Percentiles rank a stretch among this genome's conserved stretches.
Conservation (phyloP, 2,113 vertebrate genomes). For the Jaculus jaculus region DNA sequence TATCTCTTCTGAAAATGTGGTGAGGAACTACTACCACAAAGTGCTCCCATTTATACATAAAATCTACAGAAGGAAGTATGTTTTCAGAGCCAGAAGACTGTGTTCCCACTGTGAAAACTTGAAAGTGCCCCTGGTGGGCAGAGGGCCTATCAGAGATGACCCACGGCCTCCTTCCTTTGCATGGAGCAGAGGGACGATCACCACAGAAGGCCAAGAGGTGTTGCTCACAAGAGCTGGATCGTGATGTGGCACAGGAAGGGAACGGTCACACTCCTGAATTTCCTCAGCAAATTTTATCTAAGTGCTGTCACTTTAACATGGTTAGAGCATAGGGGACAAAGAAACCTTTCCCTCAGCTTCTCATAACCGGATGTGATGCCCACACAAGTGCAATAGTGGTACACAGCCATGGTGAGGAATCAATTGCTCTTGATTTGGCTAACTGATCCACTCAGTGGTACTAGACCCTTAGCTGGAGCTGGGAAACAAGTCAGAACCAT, state of each 20-base stretch:
- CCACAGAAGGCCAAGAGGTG: not conserved
- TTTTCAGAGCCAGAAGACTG: not conserved
- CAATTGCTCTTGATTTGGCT: too few species aligned
- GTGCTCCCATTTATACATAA: not conserved
- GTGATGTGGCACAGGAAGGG: not conserved
- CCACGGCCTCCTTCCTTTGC: not conserved
- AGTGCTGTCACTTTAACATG: not conserved
- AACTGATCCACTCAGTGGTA: too few species aligned
- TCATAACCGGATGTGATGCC: too few species aligned
- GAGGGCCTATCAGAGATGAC: not conserved
- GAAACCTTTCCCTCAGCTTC: not conserved
- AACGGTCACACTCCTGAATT: not conserved
- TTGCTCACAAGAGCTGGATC: not conserved
- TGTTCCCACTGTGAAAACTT: not conserved
- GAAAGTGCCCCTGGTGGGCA: not conserved
- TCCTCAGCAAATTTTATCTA: not conserved
- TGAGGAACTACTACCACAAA: not conserved
- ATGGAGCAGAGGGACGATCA: not conserved
- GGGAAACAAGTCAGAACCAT: too few species aligned
- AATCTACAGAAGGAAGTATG: not conserved
- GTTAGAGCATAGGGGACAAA: not conserved
- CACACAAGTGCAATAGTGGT: too few species aligned
- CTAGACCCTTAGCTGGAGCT: too few species aligned
- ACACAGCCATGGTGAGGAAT: too few species aligned
- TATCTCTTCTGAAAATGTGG: not conserved